Base-by-base conservation (phyloP, 2,113 vertebrate genomes). In the Drymodes brunneopygia region DNA sequence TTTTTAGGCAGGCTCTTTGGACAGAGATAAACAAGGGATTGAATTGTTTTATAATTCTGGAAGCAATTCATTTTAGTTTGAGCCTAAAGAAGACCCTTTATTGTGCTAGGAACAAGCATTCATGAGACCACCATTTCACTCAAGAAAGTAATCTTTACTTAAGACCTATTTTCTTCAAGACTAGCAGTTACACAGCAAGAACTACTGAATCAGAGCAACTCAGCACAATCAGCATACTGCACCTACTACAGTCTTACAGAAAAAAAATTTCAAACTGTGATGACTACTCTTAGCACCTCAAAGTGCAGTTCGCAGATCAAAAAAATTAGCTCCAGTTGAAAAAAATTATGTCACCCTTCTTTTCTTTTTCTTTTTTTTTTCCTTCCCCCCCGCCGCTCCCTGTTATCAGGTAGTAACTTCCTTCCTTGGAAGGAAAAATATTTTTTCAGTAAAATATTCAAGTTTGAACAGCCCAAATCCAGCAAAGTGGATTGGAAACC, bases 321-420 rank as follows among this genome's bases (percentile, higher is more conserved):
- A 45, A 31, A 87, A 58, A 7, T 5, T 6, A 75, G 19, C 7
- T 38, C 8, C 19, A 66, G 24, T 10, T 57, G 15, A 65, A 78
- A 81, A 91, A 13, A 61, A 73, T 38, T 38, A 38, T 7, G 7
- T 1, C 12, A 60, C 8, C 10, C 4, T 35, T 6, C 35, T 12
- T 12, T 33, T 15, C 5, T 8, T 14, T 20, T 24, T 23, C 12
- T 4, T 14, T 0, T 7, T 33, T 21, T 11, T 12, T 31, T 6
- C 7, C 17, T 11, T 25, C 38, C 15, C 8, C 33, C 7, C 5
- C 1, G 0, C 5, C 1, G 0, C 4, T 75, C 7, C 16, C 6
- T 11, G 19, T 9, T 16, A 86, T 11, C 14, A 83, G 40, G 31
- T 12, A 64, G 9, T 35, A 54, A 48, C 15, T 19, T 58, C 15